Percentiles rank a stretch among this genome's conserved stretches.
Conservation (phyloP, 2,113 vertebrate species). For the Oenanthe melanoleuca region DNA sequence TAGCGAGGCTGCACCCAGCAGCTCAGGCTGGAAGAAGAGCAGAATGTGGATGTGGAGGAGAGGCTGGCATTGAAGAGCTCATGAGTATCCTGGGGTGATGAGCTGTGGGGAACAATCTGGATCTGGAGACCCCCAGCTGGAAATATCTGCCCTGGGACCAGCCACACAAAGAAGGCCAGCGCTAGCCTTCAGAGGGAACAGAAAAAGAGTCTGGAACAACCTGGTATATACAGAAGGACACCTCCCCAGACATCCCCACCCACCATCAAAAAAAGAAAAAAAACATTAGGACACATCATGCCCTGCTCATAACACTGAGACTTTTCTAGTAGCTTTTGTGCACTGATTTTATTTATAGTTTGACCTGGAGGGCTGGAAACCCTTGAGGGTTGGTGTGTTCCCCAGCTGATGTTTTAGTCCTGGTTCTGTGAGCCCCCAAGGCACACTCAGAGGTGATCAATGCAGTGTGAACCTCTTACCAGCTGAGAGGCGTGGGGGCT, state of each 20-base stretch:
- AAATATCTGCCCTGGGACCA: neutral
- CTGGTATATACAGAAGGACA: neutral
- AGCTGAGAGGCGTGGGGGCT: fast-evolving
- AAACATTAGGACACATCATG: fast-evolving
- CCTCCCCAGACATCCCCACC: fast-evolving
- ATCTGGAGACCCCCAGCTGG: fast-evolving
- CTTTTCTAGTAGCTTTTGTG: neutral
- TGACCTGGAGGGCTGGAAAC: neutral
- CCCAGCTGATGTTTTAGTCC: fast-evolving
- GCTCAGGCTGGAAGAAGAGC: neutral
- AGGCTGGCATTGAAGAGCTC: fast-evolving
- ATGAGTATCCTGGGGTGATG: neutral
- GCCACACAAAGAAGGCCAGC: neutral
- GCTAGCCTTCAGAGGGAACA: fast-evolving
- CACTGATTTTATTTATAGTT: neutral
- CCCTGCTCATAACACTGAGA: neutral
- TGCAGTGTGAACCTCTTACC: neutral
- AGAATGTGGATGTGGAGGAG: fast-evolving
- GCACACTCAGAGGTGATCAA: fast-evolving
- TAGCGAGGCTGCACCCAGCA: fast-evolving
- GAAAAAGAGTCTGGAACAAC: neutral
- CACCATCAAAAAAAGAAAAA: neutral
- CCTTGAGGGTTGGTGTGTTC: neutral
- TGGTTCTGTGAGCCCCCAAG: too few relatives aligned
- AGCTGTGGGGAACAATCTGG: fast-evolving